phyloP scores from a whole-genome alignment of 2,113 vertebrate genomes.

The Recurvirostra avosetta region DNA sequence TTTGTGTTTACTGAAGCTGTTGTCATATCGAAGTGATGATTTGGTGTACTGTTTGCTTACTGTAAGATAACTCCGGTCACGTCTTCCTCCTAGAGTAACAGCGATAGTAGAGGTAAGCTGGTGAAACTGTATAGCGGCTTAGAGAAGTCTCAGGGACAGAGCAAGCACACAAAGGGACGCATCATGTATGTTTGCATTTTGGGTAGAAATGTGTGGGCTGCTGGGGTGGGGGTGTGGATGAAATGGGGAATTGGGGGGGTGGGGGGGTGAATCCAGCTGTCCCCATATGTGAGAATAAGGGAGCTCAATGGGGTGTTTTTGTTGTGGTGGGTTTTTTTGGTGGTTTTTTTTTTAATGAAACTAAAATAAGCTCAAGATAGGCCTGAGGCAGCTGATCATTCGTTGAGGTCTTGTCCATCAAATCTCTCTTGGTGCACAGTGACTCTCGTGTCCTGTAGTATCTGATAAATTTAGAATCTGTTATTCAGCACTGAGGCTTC shows the following conservation, averaged over 20 bases:
- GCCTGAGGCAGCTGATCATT: background rate
- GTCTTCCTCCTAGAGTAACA: background rate
- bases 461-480: background rate
- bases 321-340: background rate
- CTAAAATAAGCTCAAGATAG: background rate
- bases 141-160: background rate
- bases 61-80: background rate
- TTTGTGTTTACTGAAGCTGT: background rate
- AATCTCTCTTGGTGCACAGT: background rate
- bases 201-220: background rate
- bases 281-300: background rate
- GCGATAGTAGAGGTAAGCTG: background rate
- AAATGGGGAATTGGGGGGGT: background rate
- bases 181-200: background rate
- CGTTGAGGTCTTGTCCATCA: background rate
- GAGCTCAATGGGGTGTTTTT: background rate
- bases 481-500: background rate
- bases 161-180: background rate
- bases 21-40: fast-evolving
- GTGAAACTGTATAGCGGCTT: background rate
- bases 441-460: background rate
- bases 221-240: too few relatives aligned
- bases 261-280: background rate
- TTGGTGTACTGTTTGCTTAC: background rate
- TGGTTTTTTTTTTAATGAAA: background rate